A percentile compares a stretch with the other conserved stretches of the same genome.
These are phyloP conservation scores for Verasper variegatus DNA, from an alignment of 2,113 vertebrate species.

Conservation along the genomic window DNA sequence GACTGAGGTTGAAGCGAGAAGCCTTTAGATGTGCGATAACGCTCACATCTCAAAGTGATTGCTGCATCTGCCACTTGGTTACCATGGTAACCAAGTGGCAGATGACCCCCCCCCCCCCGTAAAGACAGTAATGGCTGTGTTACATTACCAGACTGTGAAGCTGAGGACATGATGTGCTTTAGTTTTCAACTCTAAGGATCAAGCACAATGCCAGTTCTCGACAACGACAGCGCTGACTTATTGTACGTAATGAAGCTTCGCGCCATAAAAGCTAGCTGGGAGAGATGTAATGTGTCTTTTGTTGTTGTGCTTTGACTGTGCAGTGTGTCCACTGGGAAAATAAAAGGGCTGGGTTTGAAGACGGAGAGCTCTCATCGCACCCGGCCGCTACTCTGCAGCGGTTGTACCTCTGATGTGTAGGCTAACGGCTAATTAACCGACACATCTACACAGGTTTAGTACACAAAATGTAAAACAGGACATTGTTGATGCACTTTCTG, in stretches of 20 bases:
- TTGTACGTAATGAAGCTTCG: background rate
- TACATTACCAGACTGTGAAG: background rate
- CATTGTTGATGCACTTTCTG: background rate
- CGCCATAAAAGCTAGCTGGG: background rate
- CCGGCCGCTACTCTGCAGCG: background rate
- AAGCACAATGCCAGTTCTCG: background rate
- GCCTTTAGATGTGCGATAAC: conserved; percentile 3
- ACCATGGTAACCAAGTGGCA: too few species aligned
- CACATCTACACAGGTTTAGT: background rate
- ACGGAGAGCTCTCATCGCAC: background rate
- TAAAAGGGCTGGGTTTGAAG: background rate
- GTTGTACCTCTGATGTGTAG: background rate
- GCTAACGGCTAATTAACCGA: background rate
- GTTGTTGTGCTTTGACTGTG: background rate
- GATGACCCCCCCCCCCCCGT: background rate
- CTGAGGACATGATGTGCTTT: background rate
- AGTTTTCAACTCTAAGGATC: background rate
- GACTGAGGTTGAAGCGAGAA: background rate
- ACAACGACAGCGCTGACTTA: conserved; percentile 5
- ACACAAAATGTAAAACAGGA: background rate
- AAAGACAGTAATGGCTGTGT: background rate
- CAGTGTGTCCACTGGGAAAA: background rate
- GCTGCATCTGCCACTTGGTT: background rate
- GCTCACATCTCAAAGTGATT: background rate
- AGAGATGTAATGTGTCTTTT: background rate